Conservation (phyloP, 2,797 vertebrate genomes). For the Hydrolagus colliei region DNA sequence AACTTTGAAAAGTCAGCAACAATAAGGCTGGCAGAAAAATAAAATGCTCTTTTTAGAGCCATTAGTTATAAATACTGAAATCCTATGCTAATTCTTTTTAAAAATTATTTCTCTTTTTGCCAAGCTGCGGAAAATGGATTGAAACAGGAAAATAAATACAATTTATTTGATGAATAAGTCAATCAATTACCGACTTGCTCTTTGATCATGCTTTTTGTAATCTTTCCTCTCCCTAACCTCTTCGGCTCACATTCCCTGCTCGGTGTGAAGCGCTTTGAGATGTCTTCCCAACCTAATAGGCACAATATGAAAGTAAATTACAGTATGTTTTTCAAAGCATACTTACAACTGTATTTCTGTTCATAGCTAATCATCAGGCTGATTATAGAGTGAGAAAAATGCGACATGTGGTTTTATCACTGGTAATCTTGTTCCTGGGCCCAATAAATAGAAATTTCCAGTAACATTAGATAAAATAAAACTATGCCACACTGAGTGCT, state of each 20-base stretch:
- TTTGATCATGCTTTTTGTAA: no score
- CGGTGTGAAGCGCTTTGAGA: no score
- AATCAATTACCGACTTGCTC: conserved; percentile 37
- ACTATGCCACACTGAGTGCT: not conserved
- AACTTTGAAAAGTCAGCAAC: conserved; percentile 58
- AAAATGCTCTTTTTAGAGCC: conserved; percentile 45
- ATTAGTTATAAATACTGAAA: conserved; percentile 42
- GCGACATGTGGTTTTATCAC: no score
- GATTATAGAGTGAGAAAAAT: no score
- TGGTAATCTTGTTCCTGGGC: not conserved
- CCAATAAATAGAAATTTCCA: not conserved
- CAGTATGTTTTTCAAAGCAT: no score
- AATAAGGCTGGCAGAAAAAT: conserved; percentile 44
- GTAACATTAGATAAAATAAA: not conserved
- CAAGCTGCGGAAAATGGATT: conserved; percentile 33
- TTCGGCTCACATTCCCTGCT: no score
- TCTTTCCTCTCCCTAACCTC: not conserved
- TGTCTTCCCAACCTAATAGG: no score
- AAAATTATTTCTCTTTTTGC: not conserved
- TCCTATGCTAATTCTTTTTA: not conserved
- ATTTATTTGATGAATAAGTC: conserved; percentile 39
- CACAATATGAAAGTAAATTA: no score
- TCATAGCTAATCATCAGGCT: no score
- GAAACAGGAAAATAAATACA: conserved; percentile 36
- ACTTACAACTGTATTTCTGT: no score